Conservation (phyloP, 2,797 vertebrate genomes). For the Molossus molossus region DNA sequence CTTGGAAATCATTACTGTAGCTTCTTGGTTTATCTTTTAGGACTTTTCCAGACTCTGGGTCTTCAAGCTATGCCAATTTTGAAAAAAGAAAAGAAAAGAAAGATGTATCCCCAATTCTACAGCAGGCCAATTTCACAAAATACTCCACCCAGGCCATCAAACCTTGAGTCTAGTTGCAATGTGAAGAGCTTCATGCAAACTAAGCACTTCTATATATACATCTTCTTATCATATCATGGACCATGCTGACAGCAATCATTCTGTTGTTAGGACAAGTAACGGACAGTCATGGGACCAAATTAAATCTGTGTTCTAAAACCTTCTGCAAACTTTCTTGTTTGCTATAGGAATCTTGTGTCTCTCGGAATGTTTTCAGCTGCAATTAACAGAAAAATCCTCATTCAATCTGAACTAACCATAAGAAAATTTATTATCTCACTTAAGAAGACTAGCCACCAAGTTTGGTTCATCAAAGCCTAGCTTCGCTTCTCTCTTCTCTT, state of each 20-base stretch:
- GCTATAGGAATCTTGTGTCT: not conserved
- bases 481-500: not conserved
- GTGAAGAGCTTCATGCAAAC: conserved; percentile 6
- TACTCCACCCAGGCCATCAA: not conserved
- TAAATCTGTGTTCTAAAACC: not conserved
- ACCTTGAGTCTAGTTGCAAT: not conserved
- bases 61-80: conserved; percentile 53
- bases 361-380: not conserved
- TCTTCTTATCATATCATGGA: not conserved
- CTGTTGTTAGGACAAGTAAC: not conserved
- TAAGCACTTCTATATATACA: too few relatives aligned
- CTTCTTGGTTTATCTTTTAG: conserved; percentile 65
- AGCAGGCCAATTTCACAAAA: not conserved
- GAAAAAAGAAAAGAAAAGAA: not conserved
- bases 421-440: not conserved
- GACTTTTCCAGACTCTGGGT: conserved; percentile 39
- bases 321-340: not conserved
- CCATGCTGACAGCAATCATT: not conserved
- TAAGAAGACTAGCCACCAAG: not conserved
- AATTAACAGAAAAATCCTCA: not conserved
- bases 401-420: not conserved
- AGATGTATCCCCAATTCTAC: not conserved
- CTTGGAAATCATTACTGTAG: conserved; percentile 65
- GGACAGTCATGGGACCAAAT: not conserved
- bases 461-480: not conserved